Evolutionary conservation across 2,888 invertebrate genomes (phyloP), one percentile per base, ranked within the genome.

Genomic region (Gastracanthus pulcherrimus): DNA sequence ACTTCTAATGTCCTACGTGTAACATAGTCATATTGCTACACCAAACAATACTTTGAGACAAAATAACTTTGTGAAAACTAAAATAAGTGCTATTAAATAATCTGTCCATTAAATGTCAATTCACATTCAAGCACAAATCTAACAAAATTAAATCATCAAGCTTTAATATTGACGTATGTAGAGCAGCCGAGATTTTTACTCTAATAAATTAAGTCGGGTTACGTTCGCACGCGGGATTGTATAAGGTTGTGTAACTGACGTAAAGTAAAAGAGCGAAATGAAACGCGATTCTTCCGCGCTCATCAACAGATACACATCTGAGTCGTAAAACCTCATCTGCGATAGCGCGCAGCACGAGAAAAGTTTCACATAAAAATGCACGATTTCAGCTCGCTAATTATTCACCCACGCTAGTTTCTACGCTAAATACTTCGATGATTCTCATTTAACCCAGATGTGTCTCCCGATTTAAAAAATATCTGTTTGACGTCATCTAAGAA

Each of bases 231-330:
- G 55, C 55, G 23, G 26, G 23, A 71, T 55, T 71, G 51, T 51
- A 31, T 23, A 26, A 31, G 0, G 38, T 31, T 45, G 38, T 23
- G 45, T 45, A 45, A 45, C 45, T 5, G 45, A 19, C 26, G 29
- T 48, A 48, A 62, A 70, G 48, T 62, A 23, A 70, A 70, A 45
- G 66, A 71, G 19, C 23, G 41, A 70, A 77, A 64, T 71, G 51
- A 77, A 62, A 64, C 6, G 51, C 36, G 23, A 62, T 62, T 78
- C 41, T 67, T 79, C 72, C 45, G 66, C 23, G 72, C 79, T 72
- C 45, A 64, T 48, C 67, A 67, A n/a, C 26, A 66, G 58, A 74
- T 74, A 41, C 7, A 23, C 45, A 66, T 79, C 71, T 55, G 7
- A 19, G 38, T 55, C 55, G 51, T 75, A 55, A 64, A 79, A 72